phyloP scores from a whole-genome alignment of 2,888 invertebrate species.

The Entomobrya multifasciata region DNA sequence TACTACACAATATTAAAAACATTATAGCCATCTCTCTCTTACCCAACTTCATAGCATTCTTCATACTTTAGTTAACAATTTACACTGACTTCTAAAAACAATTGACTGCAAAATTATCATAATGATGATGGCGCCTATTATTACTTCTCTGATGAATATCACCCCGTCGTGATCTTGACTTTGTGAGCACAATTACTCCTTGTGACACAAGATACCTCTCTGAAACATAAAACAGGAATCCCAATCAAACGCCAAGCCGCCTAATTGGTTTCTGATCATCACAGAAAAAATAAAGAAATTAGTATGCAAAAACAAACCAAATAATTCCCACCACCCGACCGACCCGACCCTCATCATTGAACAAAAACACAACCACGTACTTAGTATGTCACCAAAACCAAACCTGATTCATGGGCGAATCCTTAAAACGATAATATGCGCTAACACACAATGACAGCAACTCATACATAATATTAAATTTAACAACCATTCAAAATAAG shows the following conservation, averaged over 20 bases:
- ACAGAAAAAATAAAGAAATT: background rate
- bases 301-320: background rate
- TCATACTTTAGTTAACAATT: background rate
- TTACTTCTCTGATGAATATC: background rate
- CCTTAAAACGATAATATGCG: too few species aligned
- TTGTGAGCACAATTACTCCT: background rate
- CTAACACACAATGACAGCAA: too few species aligned
- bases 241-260: background rate
- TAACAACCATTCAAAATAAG: too few species aligned
- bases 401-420: slow-evolving; percentile 50
- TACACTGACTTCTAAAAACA: background rate
- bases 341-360: too few species aligned
- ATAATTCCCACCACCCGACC: background rate
- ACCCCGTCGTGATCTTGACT: background rate
- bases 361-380: too few species aligned
- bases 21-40: too few species aligned
- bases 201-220: too few species aligned
- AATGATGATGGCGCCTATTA: background rate
- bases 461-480: too few species aligned
- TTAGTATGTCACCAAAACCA: slow-evolving; percentile 37
- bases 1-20: too few species aligned
- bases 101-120: background rate
- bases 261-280: background rate
- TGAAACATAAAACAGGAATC: too few species aligned
- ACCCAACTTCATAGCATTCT: background rate